Conservation (phyloP, 2,113 vertebrate genomes). For the Pomatostomus ruficeps region DNA sequence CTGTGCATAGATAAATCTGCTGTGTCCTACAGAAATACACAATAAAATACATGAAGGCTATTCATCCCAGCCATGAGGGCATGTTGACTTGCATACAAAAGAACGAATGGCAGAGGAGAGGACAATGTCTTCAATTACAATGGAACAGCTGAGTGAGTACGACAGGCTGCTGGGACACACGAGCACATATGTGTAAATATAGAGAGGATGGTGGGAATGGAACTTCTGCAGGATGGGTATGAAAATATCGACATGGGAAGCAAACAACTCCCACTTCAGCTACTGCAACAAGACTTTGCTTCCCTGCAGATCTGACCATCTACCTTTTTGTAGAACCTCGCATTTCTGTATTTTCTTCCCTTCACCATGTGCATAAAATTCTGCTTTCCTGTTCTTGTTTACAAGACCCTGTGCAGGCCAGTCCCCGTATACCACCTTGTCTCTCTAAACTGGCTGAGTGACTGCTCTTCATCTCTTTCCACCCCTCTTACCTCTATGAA, state of each 20-base stretch:
- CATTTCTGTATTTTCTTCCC: not conserved
- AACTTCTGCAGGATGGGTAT: slow-evolving; percentile 34
- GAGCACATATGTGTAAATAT: not conserved
- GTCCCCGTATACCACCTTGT: slow-evolving; percentile 11
- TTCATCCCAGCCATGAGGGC: slow-evolving; percentile 40
- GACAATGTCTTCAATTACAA: slow-evolving; percentile 62
- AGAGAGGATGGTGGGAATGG: slow-evolving; percentile 16
- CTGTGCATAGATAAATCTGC: not conserved
- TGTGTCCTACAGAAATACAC: not conserved
- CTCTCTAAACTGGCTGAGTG: not conserved
- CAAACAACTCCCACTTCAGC: slow-evolving; percentile 45
- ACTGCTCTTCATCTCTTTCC: slow-evolving; percentile 50
- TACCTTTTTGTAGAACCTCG: not conserved
- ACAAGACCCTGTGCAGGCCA: not conserved
- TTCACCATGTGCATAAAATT: not conserved
- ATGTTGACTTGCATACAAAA: not conserved
- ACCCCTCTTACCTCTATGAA: slow-evolving; percentile 66
- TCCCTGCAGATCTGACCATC: not conserved
- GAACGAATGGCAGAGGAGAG: slow-evolving; percentile 43
- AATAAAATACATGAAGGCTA: not conserved
- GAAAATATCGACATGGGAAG: slow-evolving; percentile 30
- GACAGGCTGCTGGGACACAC: slow-evolving; percentile 25
- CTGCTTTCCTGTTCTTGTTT: not conserved
- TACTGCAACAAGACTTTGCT: not conserved
- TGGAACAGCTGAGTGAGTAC: slow-evolving; percentile 25